These are phyloP conservation scores for Taenaris catops DNA, from an alignment of 2,888 invertebrate species.

Conservation along the genomic window DNA sequence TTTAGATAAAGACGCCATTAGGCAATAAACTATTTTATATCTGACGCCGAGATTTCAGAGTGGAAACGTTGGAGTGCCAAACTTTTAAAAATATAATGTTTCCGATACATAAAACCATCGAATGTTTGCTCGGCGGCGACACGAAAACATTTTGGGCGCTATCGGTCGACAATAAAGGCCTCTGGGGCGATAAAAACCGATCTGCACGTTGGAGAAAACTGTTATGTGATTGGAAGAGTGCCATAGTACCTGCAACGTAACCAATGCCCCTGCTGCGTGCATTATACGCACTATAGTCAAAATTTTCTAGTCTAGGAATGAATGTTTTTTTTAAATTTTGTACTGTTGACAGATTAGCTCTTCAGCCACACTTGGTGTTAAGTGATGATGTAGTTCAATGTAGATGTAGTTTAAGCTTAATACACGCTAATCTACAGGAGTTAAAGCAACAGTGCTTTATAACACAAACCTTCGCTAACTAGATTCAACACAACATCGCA, in stretches of 20 bases:
- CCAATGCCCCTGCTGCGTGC: conserved; percentile 7
- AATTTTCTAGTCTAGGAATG: too few relatives aligned
- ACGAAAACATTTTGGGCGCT: conserved; percentile 67
- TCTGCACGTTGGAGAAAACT: conserved; percentile 79
- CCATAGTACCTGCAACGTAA: conserved; percentile 69
- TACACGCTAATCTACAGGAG: too few relatives aligned
- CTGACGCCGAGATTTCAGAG: conserved; percentile 27
- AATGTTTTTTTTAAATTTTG: too few relatives aligned
- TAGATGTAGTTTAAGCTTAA: too few relatives aligned
- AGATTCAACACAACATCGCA: too few relatives aligned
- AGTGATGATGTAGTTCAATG: too few relatives aligned
- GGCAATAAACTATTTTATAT: conserved; percentile 28
- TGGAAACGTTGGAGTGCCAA: conserved; percentile 46
- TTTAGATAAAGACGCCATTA: conserved; percentile 27
- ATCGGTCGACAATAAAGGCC: conserved; percentile 77
- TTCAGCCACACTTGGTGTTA: too few relatives aligned
- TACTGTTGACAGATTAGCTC: too few relatives aligned
- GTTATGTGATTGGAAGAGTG: conserved; percentile 67
- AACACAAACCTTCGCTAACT: too few relatives aligned
- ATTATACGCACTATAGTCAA: conserved; percentile 3
- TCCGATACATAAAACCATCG: conserved; percentile 76
- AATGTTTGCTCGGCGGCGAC: conserved; percentile 70
- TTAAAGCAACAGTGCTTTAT: too few relatives aligned
- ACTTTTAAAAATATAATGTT: conserved; percentile 71
- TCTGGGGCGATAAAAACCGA: conserved; percentile 79